These are phyloP conservation scores for Alcedo quadribrachys DNA, from an alignment of 2,797 vertebrate genomes.

Conservation along the genomic window DNA sequence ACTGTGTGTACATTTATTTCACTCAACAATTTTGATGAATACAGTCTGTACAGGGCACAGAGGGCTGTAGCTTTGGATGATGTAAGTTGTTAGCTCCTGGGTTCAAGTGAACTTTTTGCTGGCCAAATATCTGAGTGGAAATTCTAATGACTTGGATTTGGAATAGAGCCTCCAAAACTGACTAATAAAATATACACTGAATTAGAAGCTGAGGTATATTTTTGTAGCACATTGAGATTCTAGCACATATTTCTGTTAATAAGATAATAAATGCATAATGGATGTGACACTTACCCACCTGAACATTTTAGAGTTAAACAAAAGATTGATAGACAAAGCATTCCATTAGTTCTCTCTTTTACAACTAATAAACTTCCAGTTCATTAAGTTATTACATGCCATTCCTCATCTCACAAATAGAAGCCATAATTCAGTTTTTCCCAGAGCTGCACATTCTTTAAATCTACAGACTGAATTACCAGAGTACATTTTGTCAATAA, in stretches of 20 bases:
- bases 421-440: conserved; percentile 59
- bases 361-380: conserved; percentile 56
- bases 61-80: neutral
- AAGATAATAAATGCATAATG: conserved; percentile 27
- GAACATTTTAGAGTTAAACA: neutral
- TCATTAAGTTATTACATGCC: conserved; percentile 64
- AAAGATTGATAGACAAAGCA: neutral
- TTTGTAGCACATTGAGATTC: conserved; percentile 6
- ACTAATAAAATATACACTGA: neutral
- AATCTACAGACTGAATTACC: conserved; percentile 50
- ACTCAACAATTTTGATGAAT: neutral
- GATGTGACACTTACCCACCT: neutral
- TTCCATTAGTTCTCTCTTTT: conserved; percentile 40
- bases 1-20: neutral
- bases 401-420: conserved; percentile 58
- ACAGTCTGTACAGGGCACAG: neutral
- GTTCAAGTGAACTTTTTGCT: neutral
- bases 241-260: neutral
- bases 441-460: conserved; percentile 62
- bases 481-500: conserved; percentile 64
- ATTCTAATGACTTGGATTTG: neutral
- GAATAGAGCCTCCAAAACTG: neutral
- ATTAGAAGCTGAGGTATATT: neutral
- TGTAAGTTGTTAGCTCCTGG: neutral
- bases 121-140: neutral